A percentile compares a stretch with the other conserved stretches of the same genome.
Evolutionary conservation across 2,888 invertebrate genomes (phyloP).

Genomic region (Rhamnusium bicolor): DNA sequence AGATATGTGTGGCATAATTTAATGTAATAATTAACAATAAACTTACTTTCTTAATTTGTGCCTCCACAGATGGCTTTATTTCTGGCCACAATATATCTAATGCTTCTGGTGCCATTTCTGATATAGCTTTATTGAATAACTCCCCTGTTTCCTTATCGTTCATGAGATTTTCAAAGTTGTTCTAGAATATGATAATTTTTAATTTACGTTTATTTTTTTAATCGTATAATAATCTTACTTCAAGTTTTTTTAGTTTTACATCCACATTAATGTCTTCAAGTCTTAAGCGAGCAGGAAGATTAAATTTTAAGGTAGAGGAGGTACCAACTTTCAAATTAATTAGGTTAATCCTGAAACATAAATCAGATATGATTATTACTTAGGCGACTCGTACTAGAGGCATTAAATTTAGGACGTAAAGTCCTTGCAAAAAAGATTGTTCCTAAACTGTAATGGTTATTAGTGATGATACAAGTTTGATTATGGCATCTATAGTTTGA

Average conservation of each 20-base stretch:
- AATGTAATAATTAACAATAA: no score
- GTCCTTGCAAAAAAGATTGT: no score
- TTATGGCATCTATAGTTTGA: no score
- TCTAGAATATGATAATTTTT: conserved; percentile 59
- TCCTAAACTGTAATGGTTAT: no score
- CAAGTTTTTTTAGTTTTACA: conserved; percentile 63
- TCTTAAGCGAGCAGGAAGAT: conserved; percentile 56
- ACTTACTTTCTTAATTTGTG: conserved; percentile 66
- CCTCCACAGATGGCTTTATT: conserved; percentile 65
- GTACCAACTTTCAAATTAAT: conserved; percentile 65
- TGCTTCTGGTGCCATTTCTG: conserved; percentile 67
- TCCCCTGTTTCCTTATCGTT: conserved; percentile 65
- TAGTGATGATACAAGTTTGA: no score
- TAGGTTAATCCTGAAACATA: conserved; percentile 64
- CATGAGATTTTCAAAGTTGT: conserved; percentile 68
- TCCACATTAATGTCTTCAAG: conserved; percentile 62
- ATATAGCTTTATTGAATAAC: conserved; percentile 68
- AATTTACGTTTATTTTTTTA: conserved; percentile 1
- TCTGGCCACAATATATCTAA: conserved; percentile 70
- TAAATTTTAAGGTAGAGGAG: conserved; percentile 61
- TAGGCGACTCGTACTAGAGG: no score
- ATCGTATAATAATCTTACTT: conserved; percentile 54
- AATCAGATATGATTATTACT: not conserved
- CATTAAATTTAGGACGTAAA: no score
- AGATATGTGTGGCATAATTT: no score